Evolutionary conservation across 2,113 vertebrate species (phyloP), one percentile per base, ranked within the genome.

Genomic region (Cranoglanis bouderius): DNA sequence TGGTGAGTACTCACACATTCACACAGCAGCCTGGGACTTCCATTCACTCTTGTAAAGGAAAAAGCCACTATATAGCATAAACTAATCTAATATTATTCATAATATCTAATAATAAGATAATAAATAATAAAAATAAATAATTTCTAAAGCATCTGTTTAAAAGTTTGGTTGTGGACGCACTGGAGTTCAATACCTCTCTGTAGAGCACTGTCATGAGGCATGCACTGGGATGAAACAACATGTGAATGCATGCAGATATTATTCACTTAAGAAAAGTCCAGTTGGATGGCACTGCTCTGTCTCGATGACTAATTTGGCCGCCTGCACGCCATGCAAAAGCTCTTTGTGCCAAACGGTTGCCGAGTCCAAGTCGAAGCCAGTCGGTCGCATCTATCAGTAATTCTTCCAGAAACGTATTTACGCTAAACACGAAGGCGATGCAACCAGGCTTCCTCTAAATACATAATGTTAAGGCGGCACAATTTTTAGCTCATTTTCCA

Each of bases 1-100:
- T 97, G 97, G 98, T 99, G 95, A 95, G 97, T 92, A 49, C 85
- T 43, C 53, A 63, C 67, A 32, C 14, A 16, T 78, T 63, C 80
- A 29, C 43, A 8, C 7, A 67, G 38, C 84, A 55, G 43, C 65
- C 70, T 32, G 16, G 35, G 6, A 32, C n/a, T 72, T 84, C 82
- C 24, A 6, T 59, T 82, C n/a, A 4, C 35, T 29, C 55, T 63
- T 46, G 51, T 72, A 46, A 53, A 38, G 40, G 70, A 38, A 51
- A 24, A 59, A 32, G 10, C 4, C 32, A 46, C 12, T 9, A 12
- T 80, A 80, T 29, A 51, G 13, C 75, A 49, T 1, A 78, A 29
- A 49, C 13, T 19, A 35, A 53, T 55, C 29, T 55, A 32, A 81
- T 19, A 29, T 14, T 53, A 14, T 53, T 19, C 14, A 24, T 24